Conservation (phyloP, 2,797 vertebrate genomes). For the Lepilemur ruficaudatus region DNA sequence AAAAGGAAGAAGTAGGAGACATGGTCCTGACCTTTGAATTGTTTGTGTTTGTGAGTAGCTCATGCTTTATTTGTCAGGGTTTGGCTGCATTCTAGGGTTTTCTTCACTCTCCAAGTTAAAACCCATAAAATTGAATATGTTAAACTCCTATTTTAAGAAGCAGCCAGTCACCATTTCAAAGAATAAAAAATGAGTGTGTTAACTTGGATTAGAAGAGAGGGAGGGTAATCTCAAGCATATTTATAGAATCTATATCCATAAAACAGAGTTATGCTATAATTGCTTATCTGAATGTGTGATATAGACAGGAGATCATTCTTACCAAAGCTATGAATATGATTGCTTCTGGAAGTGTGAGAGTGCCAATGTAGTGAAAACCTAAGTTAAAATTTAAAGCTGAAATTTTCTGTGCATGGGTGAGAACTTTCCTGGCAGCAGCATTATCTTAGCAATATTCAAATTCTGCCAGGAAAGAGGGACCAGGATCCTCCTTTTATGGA, state of each 20-base stretch:
- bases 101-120: background rate
- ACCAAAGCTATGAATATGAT: background rate
- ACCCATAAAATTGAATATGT: background rate
- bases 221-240: background rate
- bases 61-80: too few relatives aligned
- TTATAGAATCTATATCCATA: background rate
- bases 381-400: background rate
- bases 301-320: background rate
- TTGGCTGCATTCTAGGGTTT: background rate
- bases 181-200: background rate
- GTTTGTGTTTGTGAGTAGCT: background rate
- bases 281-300: background rate
- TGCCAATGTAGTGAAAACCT: too few relatives aligned
- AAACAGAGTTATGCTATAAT: background rate
- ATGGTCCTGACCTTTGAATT: background rate
- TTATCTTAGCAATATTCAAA: background rate
- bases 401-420: background rate
- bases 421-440: background rate
- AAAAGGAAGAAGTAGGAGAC: background rate
- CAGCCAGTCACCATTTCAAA: background rate
- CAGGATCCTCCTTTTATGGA: background rate
- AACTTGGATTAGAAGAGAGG: background rate
- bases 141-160: background rate
- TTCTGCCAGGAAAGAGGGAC: background rate
- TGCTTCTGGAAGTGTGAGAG: background rate